phyloP scores from a whole-genome alignment of 2,113 vertebrate genomes.

The Casuarius casuarius region DNA sequence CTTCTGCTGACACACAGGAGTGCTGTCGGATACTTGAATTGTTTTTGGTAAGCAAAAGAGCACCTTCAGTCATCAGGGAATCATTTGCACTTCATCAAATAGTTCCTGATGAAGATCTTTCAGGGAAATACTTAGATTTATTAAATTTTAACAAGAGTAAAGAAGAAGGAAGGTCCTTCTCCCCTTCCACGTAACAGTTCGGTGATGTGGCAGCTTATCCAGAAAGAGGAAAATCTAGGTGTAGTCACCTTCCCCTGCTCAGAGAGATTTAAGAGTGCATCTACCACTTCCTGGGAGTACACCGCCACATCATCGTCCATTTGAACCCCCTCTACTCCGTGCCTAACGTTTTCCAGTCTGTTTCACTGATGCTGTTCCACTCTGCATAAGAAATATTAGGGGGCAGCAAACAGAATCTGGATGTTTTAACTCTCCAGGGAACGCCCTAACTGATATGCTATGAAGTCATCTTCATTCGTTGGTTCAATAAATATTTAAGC shows the following conservation, averaged over 20 bases:
- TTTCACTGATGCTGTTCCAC: rapidly evolving
- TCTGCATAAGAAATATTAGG: neutral
- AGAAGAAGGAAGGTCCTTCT: neutral
- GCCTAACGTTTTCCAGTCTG: neutral
- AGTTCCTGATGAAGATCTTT: rapidly evolving
- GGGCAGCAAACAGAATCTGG: neutral
- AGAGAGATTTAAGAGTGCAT: neutral
- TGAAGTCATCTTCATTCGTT: neutral
- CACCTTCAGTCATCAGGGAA: neutral
- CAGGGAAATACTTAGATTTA: too few species aligned
- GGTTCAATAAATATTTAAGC: neutral
- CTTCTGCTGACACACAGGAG: neutral
- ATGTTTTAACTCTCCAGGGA: neutral
- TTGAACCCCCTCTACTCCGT: neutral
- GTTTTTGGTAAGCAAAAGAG: neutral
- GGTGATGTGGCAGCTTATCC: neutral
- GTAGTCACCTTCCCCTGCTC: neutral
- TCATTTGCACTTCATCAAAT: neutral
- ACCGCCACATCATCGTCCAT: neutral
- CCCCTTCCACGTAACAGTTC: neutral
- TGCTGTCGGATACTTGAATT: neutral
- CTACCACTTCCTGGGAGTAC: neutral
- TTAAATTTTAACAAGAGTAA: too few species aligned
- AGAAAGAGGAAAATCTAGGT: neutral
- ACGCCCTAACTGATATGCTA: neutral